Evolutionary conservation across 2,888 invertebrate genomes (phyloP).

Genomic region (Clanis bilineata): DNA sequence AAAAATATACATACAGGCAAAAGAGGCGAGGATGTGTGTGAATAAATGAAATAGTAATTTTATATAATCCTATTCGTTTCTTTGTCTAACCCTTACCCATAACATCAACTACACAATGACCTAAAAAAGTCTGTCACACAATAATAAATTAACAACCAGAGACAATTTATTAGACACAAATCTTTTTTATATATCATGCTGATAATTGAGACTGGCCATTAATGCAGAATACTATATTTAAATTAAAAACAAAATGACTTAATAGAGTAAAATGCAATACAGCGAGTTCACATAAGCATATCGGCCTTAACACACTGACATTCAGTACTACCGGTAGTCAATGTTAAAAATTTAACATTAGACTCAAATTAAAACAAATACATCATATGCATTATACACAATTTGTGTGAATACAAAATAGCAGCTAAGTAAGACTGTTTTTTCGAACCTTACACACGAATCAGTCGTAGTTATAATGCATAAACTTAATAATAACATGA

Average conservation of each 20-base stretch:
- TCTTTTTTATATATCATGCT: neutral
- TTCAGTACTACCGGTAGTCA: slow-evolving; percentile 21
- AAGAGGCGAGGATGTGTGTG: slow-evolving; percentile 76
- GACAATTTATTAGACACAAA: neutral
- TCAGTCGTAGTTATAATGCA: too few species aligned
- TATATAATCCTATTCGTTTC: slow-evolving; percentile 23
- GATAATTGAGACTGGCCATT: neutral
- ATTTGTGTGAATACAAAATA: neutral
- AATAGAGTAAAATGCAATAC: slow-evolving; percentile 10
- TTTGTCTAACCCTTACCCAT: neutral
- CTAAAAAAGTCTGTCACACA: neutral
- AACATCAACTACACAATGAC: neutral
- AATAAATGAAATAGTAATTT: slow-evolving; percentile 71
- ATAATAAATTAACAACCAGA: neutral
- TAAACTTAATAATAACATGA: too few species aligned
- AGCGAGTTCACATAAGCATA: slow-evolving; percentile 35
- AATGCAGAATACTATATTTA: neutral
- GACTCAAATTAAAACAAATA: neutral
- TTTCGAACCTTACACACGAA: too few species aligned
- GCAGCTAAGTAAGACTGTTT: too few species aligned
- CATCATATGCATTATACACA: neutral
- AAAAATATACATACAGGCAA: slow-evolving; percentile 56
- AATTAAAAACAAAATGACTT: neutral
- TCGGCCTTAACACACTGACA: slow-evolving; percentile 40
- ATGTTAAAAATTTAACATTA: slow-evolving; percentile 1